Percentiles rank a stretch among this genome's conserved stretches.
Evolutionary conservation across 64 coral and sea anemone genomes (phyloP).

Genomic region (Trachythela sp.): DNA sequence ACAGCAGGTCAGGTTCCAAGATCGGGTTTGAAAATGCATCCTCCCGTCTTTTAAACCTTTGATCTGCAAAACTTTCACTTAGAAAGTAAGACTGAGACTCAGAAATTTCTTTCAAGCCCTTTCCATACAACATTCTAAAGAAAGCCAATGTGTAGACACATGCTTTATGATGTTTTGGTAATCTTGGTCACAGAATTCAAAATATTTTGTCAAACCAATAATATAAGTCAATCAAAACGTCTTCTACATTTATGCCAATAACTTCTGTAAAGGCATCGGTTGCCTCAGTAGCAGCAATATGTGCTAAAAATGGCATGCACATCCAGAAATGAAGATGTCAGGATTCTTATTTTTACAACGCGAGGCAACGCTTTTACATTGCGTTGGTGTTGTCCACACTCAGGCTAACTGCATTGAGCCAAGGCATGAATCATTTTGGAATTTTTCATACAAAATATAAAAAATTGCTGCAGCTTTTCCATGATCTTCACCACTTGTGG

Average conservation of each 20-base stretch:
- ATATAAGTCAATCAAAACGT: slow-evolving; percentile 18
- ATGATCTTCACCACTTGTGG: slow-evolving; percentile 32
- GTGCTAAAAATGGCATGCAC: slow-evolving; percentile 27
- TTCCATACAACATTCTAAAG: slow-evolving; percentile 14
- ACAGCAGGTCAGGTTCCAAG: slow-evolving; percentile 3
- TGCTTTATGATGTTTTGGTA: not conserved
- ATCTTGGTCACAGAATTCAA: slow-evolving; percentile 28
- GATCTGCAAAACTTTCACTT: not conserved
- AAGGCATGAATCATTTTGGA: slow-evolving; percentile 35
- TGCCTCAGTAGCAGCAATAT: slow-evolving; percentile 25
- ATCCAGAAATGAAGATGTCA: slow-evolving; percentile 14
- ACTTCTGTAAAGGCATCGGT: slow-evolving; percentile 7
- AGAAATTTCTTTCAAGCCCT: slow-evolving; percentile 32
- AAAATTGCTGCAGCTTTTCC: slow-evolving; percentile 25
- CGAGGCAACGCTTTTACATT: slow-evolving; percentile 19
- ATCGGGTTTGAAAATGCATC: slow-evolving; percentile 20
- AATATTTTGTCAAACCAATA: slow-evolving; percentile 30
- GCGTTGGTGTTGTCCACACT: slow-evolving; percentile 39
- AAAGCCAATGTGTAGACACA: slow-evolving; percentile 9
- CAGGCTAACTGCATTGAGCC: slow-evolving; percentile 36
- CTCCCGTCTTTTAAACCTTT: not conserved
- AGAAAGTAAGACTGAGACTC: slow-evolving; percentile 15
- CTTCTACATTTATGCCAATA: slow-evolving; percentile 22
- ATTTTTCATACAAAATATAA: slow-evolving; percentile 24
- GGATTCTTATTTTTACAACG: slow-evolving; percentile 35